Evolutionary conservation across 2,797 vertebrate species (phyloP).

Genomic region (Jordanella pulchra): DNA sequence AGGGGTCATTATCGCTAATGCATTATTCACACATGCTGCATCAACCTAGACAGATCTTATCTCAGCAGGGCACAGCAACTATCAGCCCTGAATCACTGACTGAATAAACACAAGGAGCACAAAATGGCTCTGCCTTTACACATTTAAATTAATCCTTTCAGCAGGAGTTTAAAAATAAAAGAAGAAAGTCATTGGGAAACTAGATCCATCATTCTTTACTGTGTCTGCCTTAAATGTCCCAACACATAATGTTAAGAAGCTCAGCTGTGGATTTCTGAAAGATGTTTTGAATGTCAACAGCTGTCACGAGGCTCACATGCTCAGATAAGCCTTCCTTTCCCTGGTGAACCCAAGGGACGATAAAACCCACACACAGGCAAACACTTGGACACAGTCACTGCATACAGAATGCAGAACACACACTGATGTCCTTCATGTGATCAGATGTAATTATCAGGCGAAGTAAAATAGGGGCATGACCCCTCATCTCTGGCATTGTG

Average conservation of each 20-base stretch:
- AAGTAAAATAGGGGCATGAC: constrained; percentile 1
- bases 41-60: constrained; percentile 65
- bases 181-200: constrained; percentile 23
- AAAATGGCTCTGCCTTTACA: constrained; percentile 29
- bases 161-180: constrained; percentile 38
- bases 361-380: constrained; percentile 22
- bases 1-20: constrained; percentile 69
- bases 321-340: constrained; percentile 46
- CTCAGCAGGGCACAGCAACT: constrained; percentile 50
- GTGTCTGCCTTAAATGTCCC: constrained; percentile 41
- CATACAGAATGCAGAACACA: constrained; percentile 26
- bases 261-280: constrained; percentile 52
- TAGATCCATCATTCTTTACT: constrained; percentile 14
- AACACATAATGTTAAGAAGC: constrained; percentile 50
- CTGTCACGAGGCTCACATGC: constrained; percentile 39
- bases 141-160: constrained; percentile 35
- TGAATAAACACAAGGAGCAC: constrained; percentile 43
- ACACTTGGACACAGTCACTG: neutral
- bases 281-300: constrained; percentile 66
- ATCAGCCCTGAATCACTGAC: constrained; percentile 44
- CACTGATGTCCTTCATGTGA: constrained; percentile 13
- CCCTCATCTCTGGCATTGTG: constrained; percentile 6
- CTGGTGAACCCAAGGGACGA: constrained; percentile 35
- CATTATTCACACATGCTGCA: constrained; percentile 70
- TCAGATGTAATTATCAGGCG: constrained; percentile 16